A percentile compares a stretch with the other conserved stretches of the same genome.
phyloP scores from a whole-genome alignment of 2,797 vertebrate species.

The Sebastes matsubarae region DNA sequence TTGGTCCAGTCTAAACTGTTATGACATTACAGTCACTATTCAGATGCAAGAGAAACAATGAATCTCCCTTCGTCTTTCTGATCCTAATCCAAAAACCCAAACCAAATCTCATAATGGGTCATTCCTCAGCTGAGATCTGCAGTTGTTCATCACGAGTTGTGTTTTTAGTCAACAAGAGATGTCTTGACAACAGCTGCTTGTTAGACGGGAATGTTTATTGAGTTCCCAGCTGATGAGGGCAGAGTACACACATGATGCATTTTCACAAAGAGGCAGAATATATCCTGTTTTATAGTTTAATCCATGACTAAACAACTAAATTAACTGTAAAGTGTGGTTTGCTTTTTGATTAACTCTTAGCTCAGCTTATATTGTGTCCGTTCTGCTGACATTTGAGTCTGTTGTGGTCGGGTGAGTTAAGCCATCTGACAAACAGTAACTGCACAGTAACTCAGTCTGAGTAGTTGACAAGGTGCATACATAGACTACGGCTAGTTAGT shows the following conservation, averaged over 20 bases:
- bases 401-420: not conserved
- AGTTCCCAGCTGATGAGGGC: slow-evolving; percentile 29
- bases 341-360: not conserved
- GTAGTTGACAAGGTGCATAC: not conserved
- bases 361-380: not conserved
- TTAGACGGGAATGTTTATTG: slow-evolving; percentile 32
- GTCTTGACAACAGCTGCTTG: slow-evolving; percentile 57
- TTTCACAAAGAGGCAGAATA: not conserved
- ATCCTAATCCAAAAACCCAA: not conserved
- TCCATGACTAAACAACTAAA: not conserved
- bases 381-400: slow-evolving; percentile 8
- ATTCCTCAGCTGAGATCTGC: slow-evolving; percentile 1
- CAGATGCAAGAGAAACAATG: not conserved
- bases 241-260: not conserved
- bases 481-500: not conserved
- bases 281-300: not conserved
- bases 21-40: not conserved
- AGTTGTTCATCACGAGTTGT: slow-evolving; percentile 30
- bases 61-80: not conserved
- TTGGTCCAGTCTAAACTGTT: not conserved
- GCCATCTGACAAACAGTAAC: slow-evolving; percentile 2
- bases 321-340: not conserved
- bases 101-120: not conserved
- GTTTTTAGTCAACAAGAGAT: slow-evolving; percentile 62
- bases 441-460: not conserved